Percentiles rank a stretch among this genome's conserved stretches.
These are phyloP conservation scores for Microplitis mediator DNA, from an alignment of 1,140 invertebrate genomes.

Conservation along the genomic window DNA sequence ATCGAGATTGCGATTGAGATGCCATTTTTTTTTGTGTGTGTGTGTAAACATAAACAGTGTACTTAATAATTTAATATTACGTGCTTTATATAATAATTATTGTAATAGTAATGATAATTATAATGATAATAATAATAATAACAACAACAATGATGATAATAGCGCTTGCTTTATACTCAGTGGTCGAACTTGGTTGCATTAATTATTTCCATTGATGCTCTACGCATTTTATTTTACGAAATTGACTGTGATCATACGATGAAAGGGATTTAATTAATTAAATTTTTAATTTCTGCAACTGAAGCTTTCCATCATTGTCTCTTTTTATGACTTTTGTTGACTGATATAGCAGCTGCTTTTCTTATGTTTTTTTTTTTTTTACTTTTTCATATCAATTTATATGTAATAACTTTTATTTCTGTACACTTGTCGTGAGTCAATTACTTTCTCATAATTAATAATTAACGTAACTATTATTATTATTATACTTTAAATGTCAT, in stretches of 20 bases:
- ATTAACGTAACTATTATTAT: background rate
- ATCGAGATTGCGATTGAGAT: conserved; percentile 1
- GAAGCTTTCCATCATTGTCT: conserved; percentile 3
- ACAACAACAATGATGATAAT: too few species aligned
- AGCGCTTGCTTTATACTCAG: background rate
- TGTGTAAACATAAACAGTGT: background rate
- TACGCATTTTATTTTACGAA: conserved; percentile 44
- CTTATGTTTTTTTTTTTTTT: background rate
- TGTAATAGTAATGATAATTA: too few species aligned
- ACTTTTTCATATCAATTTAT: background rate
- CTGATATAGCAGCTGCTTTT: background rate
- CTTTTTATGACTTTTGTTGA: conserved; percentile 1
- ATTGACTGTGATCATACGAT: conserved; percentile 52
- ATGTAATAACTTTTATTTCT: background rate
- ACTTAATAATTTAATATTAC: conserved; percentile 9
- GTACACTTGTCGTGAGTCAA: conserved; percentile 7
- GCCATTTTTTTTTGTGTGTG: background rate
- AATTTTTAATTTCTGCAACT: conserved; percentile 1
- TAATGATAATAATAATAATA: too few species aligned
- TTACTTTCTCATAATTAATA: background rate
- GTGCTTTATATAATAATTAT: background rate
- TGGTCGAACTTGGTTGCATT: background rate
- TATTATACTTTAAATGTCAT: conserved; percentile 1
- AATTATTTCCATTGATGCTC: conserved; percentile 22
- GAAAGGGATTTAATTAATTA: conserved; percentile 14